Percentiles rank a stretch among this genome's conserved stretches.
These are phyloP conservation scores for Melanostoma scalare DNA, from an alignment of 2,888 invertebrate species.

Conservation along the genomic window DNA sequence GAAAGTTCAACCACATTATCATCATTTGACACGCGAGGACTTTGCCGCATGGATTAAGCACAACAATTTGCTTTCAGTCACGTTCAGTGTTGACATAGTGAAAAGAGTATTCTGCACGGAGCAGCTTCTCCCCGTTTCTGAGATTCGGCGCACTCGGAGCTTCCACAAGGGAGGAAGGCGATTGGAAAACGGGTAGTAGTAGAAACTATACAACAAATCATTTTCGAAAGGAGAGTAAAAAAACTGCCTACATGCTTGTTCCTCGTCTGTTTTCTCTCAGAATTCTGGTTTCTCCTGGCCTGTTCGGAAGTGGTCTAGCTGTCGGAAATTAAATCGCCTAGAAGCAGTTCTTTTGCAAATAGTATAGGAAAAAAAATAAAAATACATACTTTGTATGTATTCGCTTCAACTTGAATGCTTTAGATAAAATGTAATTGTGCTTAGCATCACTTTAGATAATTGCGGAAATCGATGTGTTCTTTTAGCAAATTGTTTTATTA, in stretches of 20 bases:
- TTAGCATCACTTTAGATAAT: conserved; percentile 40
- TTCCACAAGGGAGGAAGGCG: conserved; percentile 24
- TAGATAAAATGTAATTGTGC: conserved; percentile 5
- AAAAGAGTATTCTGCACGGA: not conserved
- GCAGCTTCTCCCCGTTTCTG: not conserved
- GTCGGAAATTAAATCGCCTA: conserved; percentile 36
- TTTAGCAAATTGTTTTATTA: conserved; percentile 32
- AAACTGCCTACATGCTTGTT: conserved; percentile 28
- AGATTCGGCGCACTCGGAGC: conserved; percentile 23
- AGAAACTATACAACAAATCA: conserved; percentile 8
- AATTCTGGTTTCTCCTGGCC: conserved; percentile 67
- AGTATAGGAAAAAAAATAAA: conserved; percentile 14
- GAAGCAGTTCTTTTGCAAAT: conserved; percentile 6
- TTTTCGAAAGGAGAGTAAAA: conserved; percentile 22
- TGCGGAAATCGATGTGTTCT: conserved; percentile 36
- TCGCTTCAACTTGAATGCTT: conserved; percentile 15
- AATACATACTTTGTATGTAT: not conserved
- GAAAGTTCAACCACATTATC: not conserved
- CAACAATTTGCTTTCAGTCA: conserved; percentile 9
- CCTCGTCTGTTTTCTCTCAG: conserved; percentile 38
- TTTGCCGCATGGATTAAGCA: conserved; percentile 25
- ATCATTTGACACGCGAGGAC: conserved; percentile 14
- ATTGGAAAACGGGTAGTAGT: conserved; percentile 3
- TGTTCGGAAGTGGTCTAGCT: conserved; percentile 53
- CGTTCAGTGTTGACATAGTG: conserved; percentile 5